Base-by-base conservation (phyloP, 23 tunicate species). In the Styela clava region DNA sequence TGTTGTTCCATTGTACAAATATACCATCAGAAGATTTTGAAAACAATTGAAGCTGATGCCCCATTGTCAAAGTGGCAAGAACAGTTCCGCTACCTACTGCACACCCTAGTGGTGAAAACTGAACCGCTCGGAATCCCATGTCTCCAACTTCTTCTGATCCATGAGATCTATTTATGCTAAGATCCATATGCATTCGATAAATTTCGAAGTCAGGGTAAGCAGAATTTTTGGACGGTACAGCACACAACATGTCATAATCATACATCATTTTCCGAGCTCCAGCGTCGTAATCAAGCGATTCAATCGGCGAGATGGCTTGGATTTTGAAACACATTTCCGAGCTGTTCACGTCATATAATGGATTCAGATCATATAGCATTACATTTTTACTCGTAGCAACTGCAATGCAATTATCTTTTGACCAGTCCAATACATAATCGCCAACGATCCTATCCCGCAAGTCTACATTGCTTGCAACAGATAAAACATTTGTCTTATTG, bases 361-460 rank as follows among this genome's bases (percentile, higher is more conserved):
- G 71, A 67, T 67, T 67, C 71, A 67, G 30, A 12, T 67, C 71
- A 67, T 67, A 67, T 12, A 67, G 71, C 16, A 67, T 16, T 18
- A 67, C n/a, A 21, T 27, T 67, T 67, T 67, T 67, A 28, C 31
- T 67, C 16, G 71, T 67, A 16, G 71, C 71, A 19, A 21, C 71
- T 18, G 31, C 71, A 67, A 67, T 29, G 31, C 71, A 67, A 67
- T 67, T 27, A 67, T 67, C 71, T 29, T 67, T 22, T 23, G 71
- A 67, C 71, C 71, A 67, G 22, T 27, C 71, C 22, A 67, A 67
- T 67, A 23, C n/a, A 67, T 16, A 28, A 67, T 67, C 71, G 18
- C 71, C 71, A 67, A 67, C 71, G 22, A 67, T 67, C 0, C 71
- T 21, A 67, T 67, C 22, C 71, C 56, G 56, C 12, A 44, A 44